Evolutionary conservation across 2,797 vertebrate genomes (phyloP), one percentile per base, ranked within the genome.

Genomic region (Gadopsis marmoratus): DNA sequence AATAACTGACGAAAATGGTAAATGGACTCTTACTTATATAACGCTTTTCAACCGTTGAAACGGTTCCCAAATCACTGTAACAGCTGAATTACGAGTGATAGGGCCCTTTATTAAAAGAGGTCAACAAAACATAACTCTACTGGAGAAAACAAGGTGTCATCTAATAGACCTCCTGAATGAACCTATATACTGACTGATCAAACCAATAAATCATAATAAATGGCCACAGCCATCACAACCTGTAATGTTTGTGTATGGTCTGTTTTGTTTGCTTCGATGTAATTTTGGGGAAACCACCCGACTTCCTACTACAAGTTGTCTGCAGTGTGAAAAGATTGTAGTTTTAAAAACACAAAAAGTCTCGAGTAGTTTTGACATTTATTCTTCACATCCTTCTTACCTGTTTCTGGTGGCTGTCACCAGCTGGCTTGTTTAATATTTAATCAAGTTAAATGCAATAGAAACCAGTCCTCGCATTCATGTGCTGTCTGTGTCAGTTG

Each of bases 381-480:
- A 4, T 37, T 54, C 13, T 79, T 72, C 64, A 47, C 31, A 9
- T 54, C 69, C 39, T 55, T 63, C 4, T 54, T 11, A 31, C 37
- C 9, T 79, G 17, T 51, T 29, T 72, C 51, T 75, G 37, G 71
- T 71, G 31, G 17, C 61, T 0, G 1, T 45, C n/a, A 39, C 31
- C 35, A 41, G 48, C 59, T 23, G 48, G 54, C 72, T 82, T 71
- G 71, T 81, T 87, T 71, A 76, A 81, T 86, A 76, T 83, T 84
- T 89, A 88, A 88, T 67, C 75, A 0, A 10, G 70, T 50, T 61
- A n/a, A 50, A 56, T 41, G 23, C 73, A 82, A 76, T 79, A 84
- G 76, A 90, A 87, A 88, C 76, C 61, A 56, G 55, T 61, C n/a
- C 16, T 62, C 7, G 4, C 76, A 59, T 59, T 76, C 43, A n/a